These are phyloP conservation scores for Acleris literana DNA, from an alignment of 2,888 invertebrate genomes.

Conservation along the genomic window DNA sequence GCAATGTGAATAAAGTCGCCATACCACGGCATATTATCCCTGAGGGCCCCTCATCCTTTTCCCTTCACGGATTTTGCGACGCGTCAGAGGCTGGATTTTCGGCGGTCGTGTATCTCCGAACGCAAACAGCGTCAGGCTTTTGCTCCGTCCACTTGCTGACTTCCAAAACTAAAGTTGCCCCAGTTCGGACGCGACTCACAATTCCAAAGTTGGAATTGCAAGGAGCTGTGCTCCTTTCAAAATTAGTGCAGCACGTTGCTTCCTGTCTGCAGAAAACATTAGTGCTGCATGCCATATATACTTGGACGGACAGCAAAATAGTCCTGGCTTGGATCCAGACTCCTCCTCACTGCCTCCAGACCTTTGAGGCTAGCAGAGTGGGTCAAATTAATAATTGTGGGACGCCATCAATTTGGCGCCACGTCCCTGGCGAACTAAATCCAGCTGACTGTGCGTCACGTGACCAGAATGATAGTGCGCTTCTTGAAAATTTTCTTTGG, in stretches of 20 bases:
- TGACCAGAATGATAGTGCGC: not conserved
- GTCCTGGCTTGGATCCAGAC: conserved; percentile 18
- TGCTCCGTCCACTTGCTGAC: conserved; percentile 8
- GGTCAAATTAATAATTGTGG: conserved; percentile 3
- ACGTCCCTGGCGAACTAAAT: conserved; percentile 12
- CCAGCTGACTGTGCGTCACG: conserved; percentile 12
- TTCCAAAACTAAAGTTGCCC: conserved; percentile 23
- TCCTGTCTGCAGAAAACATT: conserved; percentile 9
- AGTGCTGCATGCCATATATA: conserved; percentile 8
- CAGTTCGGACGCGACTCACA: conserved; percentile 11
- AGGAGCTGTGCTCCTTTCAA: conserved; percentile 17
- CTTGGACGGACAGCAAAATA: conserved; percentile 14
- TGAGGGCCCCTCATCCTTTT: not conserved
- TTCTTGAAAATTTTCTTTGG: not conserved
- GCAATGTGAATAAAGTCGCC: not conserved
- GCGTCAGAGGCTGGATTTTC: conserved; percentile 15
- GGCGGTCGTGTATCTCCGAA: conserved; percentile 14
- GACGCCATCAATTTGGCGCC: conserved; percentile 7
- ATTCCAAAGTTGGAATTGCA: conserved; percentile 22
- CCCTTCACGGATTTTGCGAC: conserved; percentile 18
- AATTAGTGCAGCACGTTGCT: conserved; percentile 12
- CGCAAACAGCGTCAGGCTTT: not conserved
- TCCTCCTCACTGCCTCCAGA: conserved; percentile 8
- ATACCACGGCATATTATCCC: not conserved
- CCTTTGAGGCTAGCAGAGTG: conserved; percentile 19